Conservation (phyloP, 2,113 vertebrate species). For the Triplophysa siluroides region DNA sequence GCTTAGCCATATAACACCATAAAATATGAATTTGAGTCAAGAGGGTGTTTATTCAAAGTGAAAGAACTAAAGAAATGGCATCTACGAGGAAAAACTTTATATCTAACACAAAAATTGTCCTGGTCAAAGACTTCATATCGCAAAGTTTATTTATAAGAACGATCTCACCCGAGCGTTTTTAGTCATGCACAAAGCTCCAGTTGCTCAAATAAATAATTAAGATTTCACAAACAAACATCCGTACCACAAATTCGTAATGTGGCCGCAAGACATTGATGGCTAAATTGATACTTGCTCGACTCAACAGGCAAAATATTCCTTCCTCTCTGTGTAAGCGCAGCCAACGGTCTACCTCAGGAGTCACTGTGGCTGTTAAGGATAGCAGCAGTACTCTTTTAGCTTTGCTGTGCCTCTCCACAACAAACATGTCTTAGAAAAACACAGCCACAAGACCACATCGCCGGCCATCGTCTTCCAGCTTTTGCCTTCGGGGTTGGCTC, state of each 20-base stretch:
- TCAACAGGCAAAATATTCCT: conserved; percentile 40
- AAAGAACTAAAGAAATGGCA: no score
- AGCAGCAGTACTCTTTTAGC: conserved; percentile 36
- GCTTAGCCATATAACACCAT: no score
- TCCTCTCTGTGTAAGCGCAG: conserved; percentile 31
- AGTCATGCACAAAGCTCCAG: conserved; percentile 6
- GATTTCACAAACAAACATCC: conserved; percentile 42
- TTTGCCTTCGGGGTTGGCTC: conserved; percentile 31
- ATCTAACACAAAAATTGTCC: not conserved
- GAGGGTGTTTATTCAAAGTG: no score
- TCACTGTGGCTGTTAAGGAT: conserved; percentile 46
- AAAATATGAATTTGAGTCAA: no score
- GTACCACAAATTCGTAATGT: conserved; percentile 27
- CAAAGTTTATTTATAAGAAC: not conserved
- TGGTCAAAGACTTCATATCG: not conserved
- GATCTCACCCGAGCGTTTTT: conserved; percentile 4
- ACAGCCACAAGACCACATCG: conserved; percentile 44
- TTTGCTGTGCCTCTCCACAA: conserved; percentile 45
- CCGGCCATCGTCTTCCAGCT: conserved; percentile 29
- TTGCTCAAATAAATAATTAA: conserved; percentile 32
- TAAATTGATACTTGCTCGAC: conserved; percentile 45
- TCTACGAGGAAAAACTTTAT: no score
- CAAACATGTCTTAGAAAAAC: conserved; percentile 50
- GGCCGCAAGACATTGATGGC: conserved; percentile 39
- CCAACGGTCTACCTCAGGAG: conserved; percentile 44